Evolutionary conservation across 2,113 vertebrate genomes (phyloP).

Genomic region (Chloropsis cyanopogon): DNA sequence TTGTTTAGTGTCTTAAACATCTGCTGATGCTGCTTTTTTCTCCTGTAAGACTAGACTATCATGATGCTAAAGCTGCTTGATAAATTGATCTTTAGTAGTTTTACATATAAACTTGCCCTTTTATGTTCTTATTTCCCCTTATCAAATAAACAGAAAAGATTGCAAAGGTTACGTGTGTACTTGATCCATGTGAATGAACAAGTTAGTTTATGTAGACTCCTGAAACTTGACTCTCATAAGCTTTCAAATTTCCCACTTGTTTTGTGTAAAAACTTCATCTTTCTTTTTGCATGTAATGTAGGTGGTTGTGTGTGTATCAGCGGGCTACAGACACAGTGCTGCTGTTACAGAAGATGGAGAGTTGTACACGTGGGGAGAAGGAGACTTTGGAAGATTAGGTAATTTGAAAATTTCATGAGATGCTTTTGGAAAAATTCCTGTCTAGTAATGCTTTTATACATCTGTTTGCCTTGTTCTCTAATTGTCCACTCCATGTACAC

Average conservation of each 20-base stretch:
- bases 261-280: neutral
- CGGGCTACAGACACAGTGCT: constrained; percentile 84
- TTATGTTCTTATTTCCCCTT: neutral
- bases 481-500: neutral
- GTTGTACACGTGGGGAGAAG: constrained; percentile 85
- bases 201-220: neutral
- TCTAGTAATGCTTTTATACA: neutral
- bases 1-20: neutral
- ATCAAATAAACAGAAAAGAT: neutral
- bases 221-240: neutral
- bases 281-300: constrained; percentile 15
- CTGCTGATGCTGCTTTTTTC: neutral
- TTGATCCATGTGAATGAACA: neutral
- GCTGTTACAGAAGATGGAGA: constrained; percentile 86
- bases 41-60: neutral
- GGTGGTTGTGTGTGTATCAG: constrained; percentile 85
- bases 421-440: neutral
- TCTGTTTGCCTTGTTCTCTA: neutral
- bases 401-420: neutral
- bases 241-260: neutral
- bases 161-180: neutral
- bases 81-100: neutral
- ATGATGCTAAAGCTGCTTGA: neutral
- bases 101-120: neutral
- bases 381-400: constrained; percentile 86